phyloP scores from a whole-genome alignment of 2,888 invertebrate genomes.

The Papilio demoleus region DNA sequence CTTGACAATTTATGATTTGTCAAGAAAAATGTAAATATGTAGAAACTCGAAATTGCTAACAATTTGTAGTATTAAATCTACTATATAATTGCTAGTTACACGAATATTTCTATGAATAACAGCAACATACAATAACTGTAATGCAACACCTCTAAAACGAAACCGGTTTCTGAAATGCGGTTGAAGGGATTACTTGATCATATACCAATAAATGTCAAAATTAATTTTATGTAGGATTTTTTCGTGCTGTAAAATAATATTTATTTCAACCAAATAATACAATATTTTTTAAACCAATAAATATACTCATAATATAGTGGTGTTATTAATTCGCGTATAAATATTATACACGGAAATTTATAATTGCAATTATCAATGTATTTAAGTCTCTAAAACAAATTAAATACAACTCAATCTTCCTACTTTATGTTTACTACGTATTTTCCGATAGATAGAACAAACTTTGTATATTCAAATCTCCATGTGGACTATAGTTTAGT shows the following conservation, averaged over 20 bases:
- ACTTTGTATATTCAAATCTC: neutral
- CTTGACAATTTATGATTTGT: neutral
- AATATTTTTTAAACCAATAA: neutral
- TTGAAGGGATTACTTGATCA: slow-evolving; percentile 27
- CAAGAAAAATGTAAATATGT: no score
- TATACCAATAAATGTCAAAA: slow-evolving; percentile 35
- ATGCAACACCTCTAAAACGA: slow-evolving; percentile 7
- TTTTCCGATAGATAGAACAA: neutral
- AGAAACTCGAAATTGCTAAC: no score
- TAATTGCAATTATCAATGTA: neutral
- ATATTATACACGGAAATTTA: neutral
- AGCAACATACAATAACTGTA: neutral
- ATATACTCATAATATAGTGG: neutral
- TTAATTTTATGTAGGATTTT: neutral
- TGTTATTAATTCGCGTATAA: no score
- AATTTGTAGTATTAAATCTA: no score
- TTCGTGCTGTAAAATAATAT: neutral
- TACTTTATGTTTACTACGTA: neutral
- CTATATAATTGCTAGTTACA: neutral
- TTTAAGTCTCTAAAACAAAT: neutral
- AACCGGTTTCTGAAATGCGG: slow-evolving; percentile 28
- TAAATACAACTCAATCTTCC: neutral
- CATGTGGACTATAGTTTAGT: neutral
- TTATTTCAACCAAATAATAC: neutral
- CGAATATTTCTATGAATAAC: neutral